A percentile compares a stretch with the other conserved stretches of the same genome.
These are phyloP conservation scores for Scaptomyza tumidula DNA, from an alignment of 2,888 invertebrate species.

Conservation along the genomic window DNA sequence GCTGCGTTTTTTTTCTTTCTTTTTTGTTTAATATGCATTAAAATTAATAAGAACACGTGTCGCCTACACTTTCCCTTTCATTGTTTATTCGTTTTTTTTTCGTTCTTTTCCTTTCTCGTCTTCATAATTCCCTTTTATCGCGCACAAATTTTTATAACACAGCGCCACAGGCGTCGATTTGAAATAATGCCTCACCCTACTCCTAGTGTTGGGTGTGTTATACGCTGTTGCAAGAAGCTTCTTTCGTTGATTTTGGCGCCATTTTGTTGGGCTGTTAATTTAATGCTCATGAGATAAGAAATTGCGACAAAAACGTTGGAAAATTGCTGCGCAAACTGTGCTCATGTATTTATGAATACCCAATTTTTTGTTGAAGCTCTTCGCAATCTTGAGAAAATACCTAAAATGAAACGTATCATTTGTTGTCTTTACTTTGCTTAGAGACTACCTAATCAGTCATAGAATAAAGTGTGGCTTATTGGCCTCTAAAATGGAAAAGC, in stretches of 20 bases:
- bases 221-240: slow-evolving; percentile 34
- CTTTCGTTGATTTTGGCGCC: slow-evolving; percentile 65
- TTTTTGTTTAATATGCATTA: slow-evolving; percentile 74
- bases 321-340: slow-evolving; percentile 59
- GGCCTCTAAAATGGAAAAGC: not conserved
- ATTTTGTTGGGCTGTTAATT: slow-evolving; percentile 74
- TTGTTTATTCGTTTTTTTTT: not conserved
- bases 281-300: slow-evolving; percentile 73
- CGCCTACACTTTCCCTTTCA: slow-evolving; percentile 15
- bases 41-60: slow-evolving; percentile 80
- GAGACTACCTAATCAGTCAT: not conserved
- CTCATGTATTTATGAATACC: slow-evolving; percentile 31
- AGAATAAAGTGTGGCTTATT: not conserved
- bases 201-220: not conserved
- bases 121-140: slow-evolving; percentile 76
- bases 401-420: slow-evolving; percentile 6
- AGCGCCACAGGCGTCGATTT: slow-evolving; percentile 72
- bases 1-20: slow-evolving; percentile 50
- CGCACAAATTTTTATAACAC: slow-evolving; percentile 77
- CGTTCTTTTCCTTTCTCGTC: slow-evolving; percentile 25
- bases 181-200: slow-evolving; percentile 57
- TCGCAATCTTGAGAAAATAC: slow-evolving; percentile 15
- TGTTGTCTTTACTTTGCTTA: not conserved
- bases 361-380: slow-evolving; percentile 13
- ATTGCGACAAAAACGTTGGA: slow-evolving; percentile 69